Percentiles rank a stretch among this genome's conserved stretches.
These are phyloP conservation scores for Chymomyza procnemis DNA, from an alignment of 2,888 invertebrate species.

Conservation along the genomic window DNA sequence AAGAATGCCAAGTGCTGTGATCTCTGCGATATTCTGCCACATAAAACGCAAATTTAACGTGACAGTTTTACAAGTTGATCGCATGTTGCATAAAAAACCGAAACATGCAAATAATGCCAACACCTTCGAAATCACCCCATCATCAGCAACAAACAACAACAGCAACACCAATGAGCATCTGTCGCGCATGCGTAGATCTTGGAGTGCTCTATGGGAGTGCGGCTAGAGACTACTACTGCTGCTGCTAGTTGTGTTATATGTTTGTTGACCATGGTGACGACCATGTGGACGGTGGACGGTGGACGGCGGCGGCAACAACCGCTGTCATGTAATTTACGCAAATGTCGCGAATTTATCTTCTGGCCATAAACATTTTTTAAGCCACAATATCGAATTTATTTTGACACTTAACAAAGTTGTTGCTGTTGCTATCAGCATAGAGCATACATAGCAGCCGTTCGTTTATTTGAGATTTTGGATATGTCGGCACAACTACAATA, in stretches of 20 bases:
- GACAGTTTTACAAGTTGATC: conserved; percentile 70
- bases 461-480: conserved; percentile 29
- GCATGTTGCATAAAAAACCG: conserved; percentile 71
- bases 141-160: conserved; percentile 21
- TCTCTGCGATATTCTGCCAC: background rate
- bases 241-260: too few species aligned
- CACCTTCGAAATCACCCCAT: conserved; percentile 60
- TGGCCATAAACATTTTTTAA: conserved; percentile 72
- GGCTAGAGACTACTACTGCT: conserved; percentile 4
- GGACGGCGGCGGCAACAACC: conserved; percentile 24
- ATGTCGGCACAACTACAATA: background rate
- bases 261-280: conserved; percentile 4
- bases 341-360: conserved; percentile 71
- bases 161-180: conserved; percentile 50
- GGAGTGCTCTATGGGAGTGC: conserved; percentile 15
- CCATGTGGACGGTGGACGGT: conserved; percentile 3
- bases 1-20: background rate
- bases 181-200: conserved; percentile 44
- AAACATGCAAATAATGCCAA: conserved; percentile 58
- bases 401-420: conserved; percentile 73
- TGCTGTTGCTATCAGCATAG: conserved; percentile 47
- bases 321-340: conserved; percentile 73
- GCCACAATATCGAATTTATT: conserved; percentile 73
- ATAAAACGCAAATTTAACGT: conserved; percentile 74
- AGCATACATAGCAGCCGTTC: conserved; percentile 16